These are phyloP conservation scores for Panulirus ornatus DNA, from an alignment of 1,140 invertebrate genomes.

Conservation along the genomic window DNA sequence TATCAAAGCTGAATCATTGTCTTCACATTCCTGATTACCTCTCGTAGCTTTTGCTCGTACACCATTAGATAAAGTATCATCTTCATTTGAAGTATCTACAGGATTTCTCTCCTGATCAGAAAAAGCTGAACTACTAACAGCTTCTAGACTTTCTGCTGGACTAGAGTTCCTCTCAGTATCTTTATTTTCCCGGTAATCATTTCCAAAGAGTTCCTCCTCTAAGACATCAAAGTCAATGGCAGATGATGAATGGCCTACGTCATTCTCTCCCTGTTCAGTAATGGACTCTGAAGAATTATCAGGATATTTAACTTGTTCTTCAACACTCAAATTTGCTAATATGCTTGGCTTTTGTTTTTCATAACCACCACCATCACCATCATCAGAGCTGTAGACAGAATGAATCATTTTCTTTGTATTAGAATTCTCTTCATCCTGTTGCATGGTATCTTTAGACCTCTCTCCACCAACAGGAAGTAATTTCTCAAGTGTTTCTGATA, in stretches of 20 bases:
- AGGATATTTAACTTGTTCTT: not conserved
- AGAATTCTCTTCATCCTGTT: not conserved
- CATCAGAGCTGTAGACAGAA: not conserved
- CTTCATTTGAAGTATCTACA: not conserved
- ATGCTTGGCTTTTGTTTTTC: not conserved
- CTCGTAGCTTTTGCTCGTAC: not conserved
- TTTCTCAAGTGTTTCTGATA: not conserved
- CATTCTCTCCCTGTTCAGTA: too few species aligned
- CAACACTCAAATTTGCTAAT: not conserved
- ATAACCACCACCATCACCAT: not conserved
- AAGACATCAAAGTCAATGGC: constrained; percentile 41
- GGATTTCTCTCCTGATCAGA: not conserved
- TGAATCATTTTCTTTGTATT: not conserved
- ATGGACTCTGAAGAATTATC: too few species aligned
- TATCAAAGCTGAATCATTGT: not conserved
- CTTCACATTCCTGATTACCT: not conserved
- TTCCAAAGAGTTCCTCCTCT: constrained; percentile 44
- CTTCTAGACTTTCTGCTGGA: not conserved
- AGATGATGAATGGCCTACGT: not conserved
- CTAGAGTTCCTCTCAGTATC: not conserved
- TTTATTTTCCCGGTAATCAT: not conserved
- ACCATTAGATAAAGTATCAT: not conserved
- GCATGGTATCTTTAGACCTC: not conserved
- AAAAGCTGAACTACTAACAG: not conserved
- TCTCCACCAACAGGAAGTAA: too few species aligned